Conservation (phyloP, 2,113 vertebrate genomes). For the Poeciliopsis prolifica region DNA sequence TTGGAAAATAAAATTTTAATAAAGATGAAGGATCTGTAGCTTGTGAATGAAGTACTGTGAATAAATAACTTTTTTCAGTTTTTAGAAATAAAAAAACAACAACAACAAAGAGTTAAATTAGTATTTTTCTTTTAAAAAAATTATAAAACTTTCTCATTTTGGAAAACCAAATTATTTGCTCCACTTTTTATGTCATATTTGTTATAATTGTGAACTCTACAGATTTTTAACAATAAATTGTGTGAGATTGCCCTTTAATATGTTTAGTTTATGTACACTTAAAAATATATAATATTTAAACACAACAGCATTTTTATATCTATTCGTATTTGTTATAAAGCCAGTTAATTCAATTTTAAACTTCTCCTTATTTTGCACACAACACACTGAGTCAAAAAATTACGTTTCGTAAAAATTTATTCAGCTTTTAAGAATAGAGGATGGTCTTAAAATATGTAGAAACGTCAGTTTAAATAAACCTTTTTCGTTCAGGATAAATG, state of each 20-base stretch:
- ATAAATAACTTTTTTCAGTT: background rate
- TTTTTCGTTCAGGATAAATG: slow-evolving; percentile 76
- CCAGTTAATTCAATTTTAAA: background rate
- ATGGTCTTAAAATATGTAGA: slow-evolving; percentile 85
- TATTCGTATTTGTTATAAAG: too few species aligned
- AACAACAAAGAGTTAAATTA: background rate
- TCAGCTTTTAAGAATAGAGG: slow-evolving; percentile 85
- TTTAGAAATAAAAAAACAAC: too few species aligned
- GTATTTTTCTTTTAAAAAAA: background rate
- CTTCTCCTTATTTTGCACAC: slow-evolving; percentile 7
- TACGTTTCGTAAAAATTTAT: slow-evolving; percentile 86
- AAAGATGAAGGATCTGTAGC: background rate
- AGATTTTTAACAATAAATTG: background rate
- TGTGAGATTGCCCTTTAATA: too few species aligned
- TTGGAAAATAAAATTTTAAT: background rate
- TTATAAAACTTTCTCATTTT: background rate
- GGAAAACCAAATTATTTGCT: background rate
- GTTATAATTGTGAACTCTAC: background rate
- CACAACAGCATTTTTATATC: too few species aligned
- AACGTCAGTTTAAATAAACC: slow-evolving; percentile 83
- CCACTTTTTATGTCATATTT: background rate
- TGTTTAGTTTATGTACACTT: background rate
- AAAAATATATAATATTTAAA: background rate
- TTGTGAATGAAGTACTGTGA: background rate
- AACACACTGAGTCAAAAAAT: slow-evolving; percentile 59